A percentile compares a stretch with the other conserved stretches of the same genome.
Conservation (phyloP, 2,888 invertebrate genomes). For the Patella depressa region DNA sequence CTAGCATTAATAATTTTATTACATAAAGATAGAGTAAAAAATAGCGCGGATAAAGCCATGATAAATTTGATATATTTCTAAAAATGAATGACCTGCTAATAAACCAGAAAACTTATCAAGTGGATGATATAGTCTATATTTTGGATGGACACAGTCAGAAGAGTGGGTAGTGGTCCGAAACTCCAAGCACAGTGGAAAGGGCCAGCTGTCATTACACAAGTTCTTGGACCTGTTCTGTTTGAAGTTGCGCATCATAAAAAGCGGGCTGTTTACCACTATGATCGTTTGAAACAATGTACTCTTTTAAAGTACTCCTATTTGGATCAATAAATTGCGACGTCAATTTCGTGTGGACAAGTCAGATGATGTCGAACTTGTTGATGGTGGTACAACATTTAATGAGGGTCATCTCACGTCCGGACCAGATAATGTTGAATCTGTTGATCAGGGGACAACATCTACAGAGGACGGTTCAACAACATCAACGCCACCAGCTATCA, state of each 20-base stretch:
- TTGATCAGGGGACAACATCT: too few species aligned
- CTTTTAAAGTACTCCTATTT: neutral
- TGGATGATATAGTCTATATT: constrained; percentile 12
- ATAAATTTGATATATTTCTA: too few species aligned
- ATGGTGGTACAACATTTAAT: too few species aligned
- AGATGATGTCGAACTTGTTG: too few species aligned
- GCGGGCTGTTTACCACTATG: neutral
- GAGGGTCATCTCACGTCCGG: too few species aligned
- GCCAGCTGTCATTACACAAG: constrained; percentile 19
- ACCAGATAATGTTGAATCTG: too few species aligned
- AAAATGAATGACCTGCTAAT: neutral
- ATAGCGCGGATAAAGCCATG: too few species aligned
- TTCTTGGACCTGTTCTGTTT: neutral
- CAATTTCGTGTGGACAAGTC: too few species aligned
- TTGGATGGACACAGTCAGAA: neutral
- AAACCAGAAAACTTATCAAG: neutral
- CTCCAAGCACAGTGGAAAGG: constrained; percentile 24
- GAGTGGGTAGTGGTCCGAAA: constrained; percentile 18
- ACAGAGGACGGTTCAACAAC: too few species aligned
- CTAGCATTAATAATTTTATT: too few species aligned
- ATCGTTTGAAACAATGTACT: neutral
- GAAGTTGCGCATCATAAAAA: neutral
- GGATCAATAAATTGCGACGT: neutral
- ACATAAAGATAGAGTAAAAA: too few species aligned
- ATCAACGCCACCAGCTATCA: too few species aligned